Evolutionary conservation across 2,113 vertebrate species (phyloP).

Genomic region (Xyliphius kryptos): DNA sequence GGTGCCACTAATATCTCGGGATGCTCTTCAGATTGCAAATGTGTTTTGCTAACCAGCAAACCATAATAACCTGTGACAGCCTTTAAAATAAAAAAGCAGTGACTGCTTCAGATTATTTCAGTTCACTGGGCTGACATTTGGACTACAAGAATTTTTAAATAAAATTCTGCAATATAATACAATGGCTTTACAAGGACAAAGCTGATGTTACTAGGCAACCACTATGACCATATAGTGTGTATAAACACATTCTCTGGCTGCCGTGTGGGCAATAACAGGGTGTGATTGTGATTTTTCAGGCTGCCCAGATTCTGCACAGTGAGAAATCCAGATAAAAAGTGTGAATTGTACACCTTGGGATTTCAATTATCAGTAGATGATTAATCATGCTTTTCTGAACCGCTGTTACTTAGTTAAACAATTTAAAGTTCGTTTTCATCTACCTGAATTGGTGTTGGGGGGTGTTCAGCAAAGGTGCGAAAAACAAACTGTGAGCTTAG

Average conservation of each 20-base stretch:
- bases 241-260: constrained; percentile 32
- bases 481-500: no score
- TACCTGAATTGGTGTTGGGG: no score
- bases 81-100: constrained; percentile 55
- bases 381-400: no score
- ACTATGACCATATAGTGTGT: constrained; percentile 33
- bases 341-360: no score
- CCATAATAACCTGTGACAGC: constrained; percentile 71
- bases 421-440: no score
- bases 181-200: constrained; percentile 42
- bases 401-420: no score
- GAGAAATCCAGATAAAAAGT: no score
- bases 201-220: constrained; percentile 51
- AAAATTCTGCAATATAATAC: no score
- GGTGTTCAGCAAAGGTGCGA: constrained; percentile 1
- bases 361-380: no score
- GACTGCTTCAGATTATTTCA: constrained; percentile 54
- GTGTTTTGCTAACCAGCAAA: constrained; percentile 69
- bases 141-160: constrained; percentile 42
- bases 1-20: constrained; percentile 73
- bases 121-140: constrained; percentile 57
- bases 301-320: neutral
- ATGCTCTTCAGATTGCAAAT: constrained; percentile 75
- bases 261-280: constrained; percentile 6
- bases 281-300: neutral